Evolutionary conservation across 2,888 invertebrate genomes (phyloP).

Genomic region (Icerya purchasi): DNA sequence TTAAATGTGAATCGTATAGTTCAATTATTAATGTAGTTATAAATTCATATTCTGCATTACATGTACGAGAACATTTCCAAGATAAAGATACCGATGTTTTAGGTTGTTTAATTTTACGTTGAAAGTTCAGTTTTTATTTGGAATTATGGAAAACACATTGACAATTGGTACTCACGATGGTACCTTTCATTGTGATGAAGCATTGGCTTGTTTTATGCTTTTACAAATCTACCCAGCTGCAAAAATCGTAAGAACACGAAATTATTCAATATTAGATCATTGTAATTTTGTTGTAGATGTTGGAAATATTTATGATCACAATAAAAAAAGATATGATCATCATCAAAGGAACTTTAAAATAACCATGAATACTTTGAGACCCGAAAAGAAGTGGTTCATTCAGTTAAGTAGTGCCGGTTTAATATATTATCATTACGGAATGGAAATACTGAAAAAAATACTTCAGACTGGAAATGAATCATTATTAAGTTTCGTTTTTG

Average conservation of each 20-base stretch:
- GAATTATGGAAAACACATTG: no score
- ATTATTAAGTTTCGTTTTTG: conserved; percentile 36
- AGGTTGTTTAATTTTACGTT: no score
- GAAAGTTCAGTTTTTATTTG: no score
- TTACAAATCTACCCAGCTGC: conserved; percentile 60
- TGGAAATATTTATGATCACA: conserved; percentile 62
- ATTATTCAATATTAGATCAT: conserved; percentile 36
- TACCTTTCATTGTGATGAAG: conserved; percentile 82
- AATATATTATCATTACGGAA: conserved; percentile 73
- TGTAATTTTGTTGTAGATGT: conserved; percentile 94
- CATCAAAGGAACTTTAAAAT: conserved; percentile 61
- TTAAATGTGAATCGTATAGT: no score
- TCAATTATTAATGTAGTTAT: no score
- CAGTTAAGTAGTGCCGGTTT: conserved; percentile 90
- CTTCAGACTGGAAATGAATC: conserved; percentile 28
- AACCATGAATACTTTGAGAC: conserved; percentile 39
- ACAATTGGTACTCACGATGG: conserved; percentile 57
- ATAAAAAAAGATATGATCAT: conserved; percentile 66
- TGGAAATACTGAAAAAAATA: conserved; percentile 44
- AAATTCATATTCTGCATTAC: no score
- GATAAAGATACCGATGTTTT: no score
- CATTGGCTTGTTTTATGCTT: conserved; percentile 80
- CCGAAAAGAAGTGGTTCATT: conserved; percentile 31
- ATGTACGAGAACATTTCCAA: no score
- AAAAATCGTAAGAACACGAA: conserved; percentile 42